A percentile compares a stretch with the other conserved stretches of the same genome.
These are phyloP conservation scores for Stigmatopora argus DNA, from an alignment of 2,113 vertebrate genomes.

Conservation along the genomic window DNA sequence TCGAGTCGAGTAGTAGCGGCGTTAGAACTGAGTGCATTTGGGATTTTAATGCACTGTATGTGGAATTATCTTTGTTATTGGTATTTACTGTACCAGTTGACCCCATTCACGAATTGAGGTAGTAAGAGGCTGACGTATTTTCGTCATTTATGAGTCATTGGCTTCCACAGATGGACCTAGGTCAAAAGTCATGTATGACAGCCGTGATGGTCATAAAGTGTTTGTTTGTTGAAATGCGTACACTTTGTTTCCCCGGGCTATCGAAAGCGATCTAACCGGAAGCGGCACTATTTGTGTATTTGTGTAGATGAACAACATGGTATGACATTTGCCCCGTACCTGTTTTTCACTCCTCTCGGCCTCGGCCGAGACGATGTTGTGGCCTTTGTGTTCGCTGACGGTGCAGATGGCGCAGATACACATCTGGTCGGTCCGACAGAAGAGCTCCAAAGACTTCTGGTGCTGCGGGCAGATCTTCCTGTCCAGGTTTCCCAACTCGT, in stretches of 20 bases:
- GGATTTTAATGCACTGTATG: too few species aligned
- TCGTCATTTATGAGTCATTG: too few species aligned
- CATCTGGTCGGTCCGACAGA: conserved; percentile 69
- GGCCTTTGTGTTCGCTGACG: conserved; percentile 74
- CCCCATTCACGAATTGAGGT: too few species aligned
- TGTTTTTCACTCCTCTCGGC: conserved; percentile 74
- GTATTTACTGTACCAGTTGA: too few species aligned
- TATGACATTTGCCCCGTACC: conserved; percentile 41
- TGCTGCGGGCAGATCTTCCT: conserved; percentile 76
- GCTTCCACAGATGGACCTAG: too few species aligned
- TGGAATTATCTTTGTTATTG: too few species aligned
- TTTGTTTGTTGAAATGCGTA: background rate
- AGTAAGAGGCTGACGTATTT: too few species aligned
- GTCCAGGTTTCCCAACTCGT: conserved; percentile 59
- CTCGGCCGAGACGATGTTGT: conserved; percentile 75
- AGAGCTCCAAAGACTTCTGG: conserved; percentile 75
- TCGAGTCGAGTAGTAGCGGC: too few species aligned
- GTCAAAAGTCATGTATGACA: too few species aligned
- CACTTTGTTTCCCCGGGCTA: background rate
- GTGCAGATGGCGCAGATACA: conserved; percentile 75
- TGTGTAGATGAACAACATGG: background rate
- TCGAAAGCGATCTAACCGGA: background rate
- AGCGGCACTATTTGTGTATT: background rate
- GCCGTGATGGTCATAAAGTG: background rate
- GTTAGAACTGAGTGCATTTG: too few species aligned